Evolutionary conservation across 2,888 invertebrate genomes (phyloP), one percentile per base, ranked within the genome.

Genomic region (Hesperia comma): DNA sequence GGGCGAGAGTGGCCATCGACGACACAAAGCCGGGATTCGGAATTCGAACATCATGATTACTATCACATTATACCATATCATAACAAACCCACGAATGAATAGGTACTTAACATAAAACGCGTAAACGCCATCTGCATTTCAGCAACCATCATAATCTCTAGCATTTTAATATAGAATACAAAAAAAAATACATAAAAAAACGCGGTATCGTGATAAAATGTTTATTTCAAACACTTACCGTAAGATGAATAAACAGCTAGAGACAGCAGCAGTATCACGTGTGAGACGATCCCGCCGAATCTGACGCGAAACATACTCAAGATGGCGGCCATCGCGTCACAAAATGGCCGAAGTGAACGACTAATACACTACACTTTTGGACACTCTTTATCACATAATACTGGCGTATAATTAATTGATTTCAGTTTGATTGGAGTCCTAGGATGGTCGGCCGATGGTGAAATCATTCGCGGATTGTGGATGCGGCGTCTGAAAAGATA

Each of bases 311-410:
- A 81, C 80, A 80, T 74, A 78, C 79, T 78, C 82, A 81, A 83
- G 71, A 88, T 86, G 86, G 86, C 84, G 70, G 81, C 84, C 88
- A 86, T 87, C 72, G 75, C 53, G 54, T 74, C 73, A 79, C 84
- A 84, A 82, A 75, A 84, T 85, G 82, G 84, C 82, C 75, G 79
- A 77, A 75, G 75, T 74, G 69, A 69, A 67, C 54, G 40, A 58
- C 58, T 63, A 64, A 53, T 64, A 26, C 82, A 83, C 84, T 82
- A 81, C 82, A 79, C 84, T 72, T 63, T 68, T 33, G 68, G 69
- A 74, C 83, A 79, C 87, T 75, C 76, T 58, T 76, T 84, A 83
- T 90, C 90, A 92, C 91, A 92, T 90, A 86, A 85, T 88, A 86
- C 74, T 79, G 79, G 67, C 49, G 40, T 43, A 26, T 49, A 21